Conservation (phyloP, 1,140 invertebrate genomes). For the Pachyrhynchus sulphureomaculatus region DNA sequence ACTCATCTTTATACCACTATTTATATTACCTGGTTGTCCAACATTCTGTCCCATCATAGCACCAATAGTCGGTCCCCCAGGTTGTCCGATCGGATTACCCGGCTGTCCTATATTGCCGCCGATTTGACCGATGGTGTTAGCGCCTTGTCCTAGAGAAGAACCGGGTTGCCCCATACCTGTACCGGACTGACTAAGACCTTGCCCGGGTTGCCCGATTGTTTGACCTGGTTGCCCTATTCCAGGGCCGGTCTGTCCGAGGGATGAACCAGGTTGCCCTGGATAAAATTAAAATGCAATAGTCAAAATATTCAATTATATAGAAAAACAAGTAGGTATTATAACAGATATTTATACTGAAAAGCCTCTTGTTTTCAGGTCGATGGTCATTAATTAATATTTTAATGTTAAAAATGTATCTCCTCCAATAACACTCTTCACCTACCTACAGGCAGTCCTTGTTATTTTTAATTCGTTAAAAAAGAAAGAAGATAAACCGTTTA, state of each 20-base stretch:
- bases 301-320: no score
- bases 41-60: constrained; percentile 43
- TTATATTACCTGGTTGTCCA: constrained; percentile 17
- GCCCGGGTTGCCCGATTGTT: constrained; percentile 4
- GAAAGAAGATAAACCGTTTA: neutral
- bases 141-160: constrained; percentile 15
- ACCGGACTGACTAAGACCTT: constrained; percentile 14
- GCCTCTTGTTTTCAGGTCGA: no score
- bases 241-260: constrained; percentile 11
- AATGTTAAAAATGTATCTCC: no score
- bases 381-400: no score
- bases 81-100: constrained; percentile 13
- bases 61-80: constrained; percentile 18
- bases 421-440: no score
- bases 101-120: constrained; percentile 28
- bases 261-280: constrained; percentile 9
- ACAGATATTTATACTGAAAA: no score
- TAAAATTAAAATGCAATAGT: no score
- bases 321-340: no score
- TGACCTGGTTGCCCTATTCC: constrained; percentile 21
- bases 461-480: no score
- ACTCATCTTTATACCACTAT: neutral
- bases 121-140: constrained; percentile 16
- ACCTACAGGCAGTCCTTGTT: no score
- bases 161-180: constrained; percentile 14